Percentiles rank a stretch among this genome's conserved stretches.
These are phyloP conservation scores for Aphelenchoides avenae DNA, from an alignment of 1,140 invertebrate genomes.

Conservation along the genomic window DNA sequence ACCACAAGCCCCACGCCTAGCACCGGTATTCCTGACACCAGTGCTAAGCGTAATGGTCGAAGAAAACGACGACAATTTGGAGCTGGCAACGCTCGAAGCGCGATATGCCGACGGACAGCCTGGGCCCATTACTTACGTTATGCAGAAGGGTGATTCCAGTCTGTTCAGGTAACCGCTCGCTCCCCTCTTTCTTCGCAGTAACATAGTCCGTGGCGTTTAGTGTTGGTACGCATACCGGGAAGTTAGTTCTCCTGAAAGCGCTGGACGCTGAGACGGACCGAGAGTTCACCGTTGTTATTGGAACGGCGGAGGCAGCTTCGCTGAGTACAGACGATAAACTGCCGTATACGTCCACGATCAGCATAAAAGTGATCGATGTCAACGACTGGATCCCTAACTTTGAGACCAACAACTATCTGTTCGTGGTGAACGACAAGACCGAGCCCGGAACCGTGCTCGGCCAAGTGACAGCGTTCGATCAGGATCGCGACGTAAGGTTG, in stretches of 20 bases:
- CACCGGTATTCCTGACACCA: constrained; percentile 47
- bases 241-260: constrained; percentile 41
- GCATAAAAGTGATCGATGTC: constrained; percentile 47
- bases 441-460: constrained; percentile 54
- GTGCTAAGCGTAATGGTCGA: constrained; percentile 44
- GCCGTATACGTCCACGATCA: constrained; percentile 47
- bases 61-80: constrained; percentile 52
- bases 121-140: constrained; percentile 47
- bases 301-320: constrained; percentile 41
- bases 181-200: constrained; percentile 9
- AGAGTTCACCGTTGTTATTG: constrained; percentile 31
- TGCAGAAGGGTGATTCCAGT: constrained; percentile 43
- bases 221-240: constrained; percentile 39
- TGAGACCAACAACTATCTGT: constrained; percentile 44
- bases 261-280: constrained; percentile 51
- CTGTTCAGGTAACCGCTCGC: constrained; percentile 23
- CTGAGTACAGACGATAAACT: constrained; percentile 31
- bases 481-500: constrained; percentile 46
- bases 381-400: constrained; percentile 59
- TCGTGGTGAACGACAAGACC: constrained; percentile 41
- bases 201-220: constrained; percentile 22
- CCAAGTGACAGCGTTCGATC: constrained; percentile 53
- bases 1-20: constrained; percentile 23
- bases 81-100: constrained; percentile 46
- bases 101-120: constrained; percentile 46